Evolutionary conservation across 2,888 invertebrate species (phyloP).

Genomic region (Lissonota sp.): DNA sequence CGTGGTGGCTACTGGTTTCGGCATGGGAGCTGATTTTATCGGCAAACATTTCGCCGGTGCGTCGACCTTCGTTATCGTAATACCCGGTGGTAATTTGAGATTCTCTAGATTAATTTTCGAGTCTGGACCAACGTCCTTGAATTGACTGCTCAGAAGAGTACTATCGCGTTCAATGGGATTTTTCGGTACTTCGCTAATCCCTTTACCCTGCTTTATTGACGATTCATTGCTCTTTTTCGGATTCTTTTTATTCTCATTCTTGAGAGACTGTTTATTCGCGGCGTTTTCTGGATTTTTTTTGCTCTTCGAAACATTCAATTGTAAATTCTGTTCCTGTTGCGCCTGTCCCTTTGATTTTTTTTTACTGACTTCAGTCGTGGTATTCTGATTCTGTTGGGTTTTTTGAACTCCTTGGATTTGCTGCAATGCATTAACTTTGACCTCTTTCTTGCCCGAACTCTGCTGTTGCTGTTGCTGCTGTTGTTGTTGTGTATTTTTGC

Average conservation of each 20-base stretch:
- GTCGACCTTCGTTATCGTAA: conserved; percentile 90
- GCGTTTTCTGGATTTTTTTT: conserved; percentile 55
- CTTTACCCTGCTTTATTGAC: conserved; percentile 68
- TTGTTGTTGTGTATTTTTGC: conserved; percentile 49
- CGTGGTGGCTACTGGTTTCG: conserved; percentile 76
- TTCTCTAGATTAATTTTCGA: conserved; percentile 81
- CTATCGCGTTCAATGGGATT: conserved; percentile 66
- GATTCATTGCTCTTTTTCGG: conserved; percentile 66
- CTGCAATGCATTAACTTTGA: conserved; percentile 35
- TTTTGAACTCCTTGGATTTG: conserved; percentile 57
- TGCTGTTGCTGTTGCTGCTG: conserved; percentile 47
- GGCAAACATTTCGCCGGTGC: conserved; percentile 79
- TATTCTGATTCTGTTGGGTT: conserved; percentile 61
- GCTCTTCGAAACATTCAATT: conserved; percentile 53
- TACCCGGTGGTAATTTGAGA: conserved; percentile 89
- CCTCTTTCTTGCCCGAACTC: conserved; percentile 59
- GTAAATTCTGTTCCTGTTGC: conserved; percentile 66
- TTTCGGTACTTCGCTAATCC: conserved; percentile 34
- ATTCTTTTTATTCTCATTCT: conserved; percentile 73
- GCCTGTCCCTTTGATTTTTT: conserved; percentile 66
- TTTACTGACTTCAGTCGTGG: conserved; percentile 38
- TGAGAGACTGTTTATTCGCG: conserved; percentile 65
- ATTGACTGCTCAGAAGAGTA: conserved; percentile 76
- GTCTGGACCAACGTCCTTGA: conserved; percentile 74
- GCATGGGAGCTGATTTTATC: conserved; percentile 77